These are phyloP conservation scores for Leptosomus discolor DNA, from an alignment of 2,113 vertebrate genomes.

Conservation along the genomic window DNA sequence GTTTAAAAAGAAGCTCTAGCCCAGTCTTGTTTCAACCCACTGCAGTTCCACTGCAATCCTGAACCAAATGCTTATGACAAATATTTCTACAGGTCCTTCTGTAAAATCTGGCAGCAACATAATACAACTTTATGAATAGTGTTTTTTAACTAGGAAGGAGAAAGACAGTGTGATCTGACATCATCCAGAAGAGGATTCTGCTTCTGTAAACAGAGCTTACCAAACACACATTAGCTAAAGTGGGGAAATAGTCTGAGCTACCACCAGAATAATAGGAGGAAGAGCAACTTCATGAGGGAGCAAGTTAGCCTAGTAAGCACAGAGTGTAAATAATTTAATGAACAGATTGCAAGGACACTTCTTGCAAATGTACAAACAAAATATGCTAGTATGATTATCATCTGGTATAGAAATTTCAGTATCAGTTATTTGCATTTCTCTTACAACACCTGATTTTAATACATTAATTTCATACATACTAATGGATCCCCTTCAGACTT, in stretches of 20 bases:
- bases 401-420: not conserved
- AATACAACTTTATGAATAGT: not conserved
- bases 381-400: not conserved
- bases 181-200: not conserved
- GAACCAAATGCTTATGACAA: not conserved
- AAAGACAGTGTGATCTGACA: not conserved
- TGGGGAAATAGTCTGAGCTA: not conserved
- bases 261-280: not conserved
- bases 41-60: not conserved
- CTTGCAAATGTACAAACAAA: not conserved
- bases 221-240: not conserved
- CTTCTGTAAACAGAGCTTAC: not conserved
- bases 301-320: not conserved
- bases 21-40: not conserved
- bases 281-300: not conserved
- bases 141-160: not conserved
- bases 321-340: not conserved
- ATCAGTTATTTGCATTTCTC: not conserved
- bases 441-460: not conserved
- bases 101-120: not conserved
- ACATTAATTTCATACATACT: not conserved
- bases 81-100: not conserved
- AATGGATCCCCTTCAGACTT: not conserved
- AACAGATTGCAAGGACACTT: not conserved
- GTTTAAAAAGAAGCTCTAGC: not conserved